Evolutionary conservation across 2,113 vertebrate genomes (phyloP), one percentile per base, ranked within the genome.

Genomic region (Pardalotus punctatus): DNA sequence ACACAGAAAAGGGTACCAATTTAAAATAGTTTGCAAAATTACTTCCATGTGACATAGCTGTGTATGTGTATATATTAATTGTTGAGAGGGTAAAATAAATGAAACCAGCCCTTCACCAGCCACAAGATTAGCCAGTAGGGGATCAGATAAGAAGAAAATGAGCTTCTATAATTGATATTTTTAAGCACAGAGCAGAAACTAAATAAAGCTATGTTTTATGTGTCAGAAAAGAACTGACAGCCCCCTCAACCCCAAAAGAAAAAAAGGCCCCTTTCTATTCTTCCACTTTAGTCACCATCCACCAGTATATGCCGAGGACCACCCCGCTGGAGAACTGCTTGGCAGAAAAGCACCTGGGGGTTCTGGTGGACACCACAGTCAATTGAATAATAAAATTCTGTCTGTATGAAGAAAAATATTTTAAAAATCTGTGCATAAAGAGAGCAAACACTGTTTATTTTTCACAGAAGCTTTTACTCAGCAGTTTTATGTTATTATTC

Each of bases 81-180:
- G 36, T 48, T 82, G 70, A 80, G 36, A 82, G 40, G 43, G 42
- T 38, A 86, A 85, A 90, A 70, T 72, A 86, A 70, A 81, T 88
- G 22, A 81, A 90, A 73, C 43, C 43, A 87, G 70, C 14, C 33
- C 10, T 72, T 94, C 35, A 50, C 57, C 8, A 27, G 81, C 48
- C 43, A 69, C 56, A 60, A 12, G 20, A 7, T 50, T 77, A 48
- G 50, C 43, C 61, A 58, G 51, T 74, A 86, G 62, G 14, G n/a
- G 61, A 92, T 94, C 70, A 43, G 91, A 57, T 78, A 73, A 96
- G 51, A 67, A 67, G 76, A 92, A 94, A 96, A 90, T 73, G 19
- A 80, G 43, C 31, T 64, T 57, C 40, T 35, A 1, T 79, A 61
- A 31, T 14, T 66, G 42, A 7, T 67, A 47, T 23, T 69, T 58